These are phyloP conservation scores for Rynchops niger DNA, from an alignment of 2,113 vertebrate species.

Conservation along the genomic window DNA sequence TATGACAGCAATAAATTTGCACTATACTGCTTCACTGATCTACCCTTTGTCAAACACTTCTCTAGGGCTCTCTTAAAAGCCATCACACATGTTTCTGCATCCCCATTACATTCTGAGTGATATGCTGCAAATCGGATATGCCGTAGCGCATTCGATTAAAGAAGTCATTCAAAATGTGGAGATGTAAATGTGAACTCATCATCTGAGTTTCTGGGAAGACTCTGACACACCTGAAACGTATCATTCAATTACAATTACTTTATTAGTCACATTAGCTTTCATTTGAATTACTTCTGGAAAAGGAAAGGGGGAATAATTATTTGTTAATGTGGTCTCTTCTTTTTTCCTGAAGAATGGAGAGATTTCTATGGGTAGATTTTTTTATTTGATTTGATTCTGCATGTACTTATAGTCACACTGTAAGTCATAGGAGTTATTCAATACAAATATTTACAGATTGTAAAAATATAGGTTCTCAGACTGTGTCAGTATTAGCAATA, in stretches of 20 bases:
- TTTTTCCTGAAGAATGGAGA: neutral
- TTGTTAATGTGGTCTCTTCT: neutral
- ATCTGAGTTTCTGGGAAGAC: neutral
- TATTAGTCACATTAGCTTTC: slow-evolving; percentile 19
- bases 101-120: neutral
- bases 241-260: slow-evolving; percentile 5
- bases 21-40: neutral
- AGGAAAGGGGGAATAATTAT: neutral
- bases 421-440: neutral
- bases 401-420: neutral
- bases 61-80: slow-evolving; percentile 56
- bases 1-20: slow-evolving; percentile 38
- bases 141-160: neutral
- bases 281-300: neutral
- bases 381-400: neutral
- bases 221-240: neutral
- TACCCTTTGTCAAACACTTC: slow-evolving; percentile 52
- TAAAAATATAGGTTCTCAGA: neutral
- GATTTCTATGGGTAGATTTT: neutral
- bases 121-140: neutral
- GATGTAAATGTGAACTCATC: neutral
- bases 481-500: neutral
- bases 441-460: neutral
- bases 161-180: neutral
- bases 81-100: slow-evolving; percentile 30